Evolutionary conservation across 2,797 vertebrate genomes (phyloP), one percentile per base, ranked within the genome.

Genomic region (Nyctibius grandis): DNA sequence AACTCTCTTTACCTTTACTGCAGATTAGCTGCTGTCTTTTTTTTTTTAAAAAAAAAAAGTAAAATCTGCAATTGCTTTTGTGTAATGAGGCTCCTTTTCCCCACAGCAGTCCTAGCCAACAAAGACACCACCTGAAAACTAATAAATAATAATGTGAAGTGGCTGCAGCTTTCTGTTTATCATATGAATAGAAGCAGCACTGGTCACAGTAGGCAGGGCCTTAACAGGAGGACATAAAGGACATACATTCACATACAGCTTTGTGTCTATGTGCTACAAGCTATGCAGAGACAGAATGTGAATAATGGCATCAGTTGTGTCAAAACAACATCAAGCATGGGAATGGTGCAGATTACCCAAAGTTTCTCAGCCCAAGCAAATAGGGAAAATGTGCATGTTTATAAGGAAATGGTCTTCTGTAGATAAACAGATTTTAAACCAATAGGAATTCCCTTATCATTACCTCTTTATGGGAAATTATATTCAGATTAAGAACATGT

Each of bases 91-190:
- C 12, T 70, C 34, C 28, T 84, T 88, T 86, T 33, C 75, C 54
- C 20, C 54, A 57, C 57, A 91, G 60, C 72, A 86, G 45, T 40
- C 42, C 23, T 29, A 92, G 75, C 34, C 87, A 94, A 44, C n/a
- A 64, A 88, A 76, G 40, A 67, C 17, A 85, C 25, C 44, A 59
- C 45, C 81, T 85, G 60, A 91, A 96, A 94, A 69, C 50, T 64
- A 86, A 47, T 28, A 93, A 90, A 91, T 82, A 96, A 89, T 79
- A 86, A 88, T 11, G 56, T 82, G 69, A 89, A 82, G 85, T 88
- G 67, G 14, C 22, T 90, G 45, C 80, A 93, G 75, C 36, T 93
- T 94, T 91, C 61, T 83, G 36, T 75, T 96, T 90, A 84, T 50
- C 81, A 91, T 53, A 84, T 50, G 69, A 97, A 91, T 91, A 95